Base-by-base conservation (phyloP, 2,797 vertebrate species). In the Myotis planiceps region DNA sequence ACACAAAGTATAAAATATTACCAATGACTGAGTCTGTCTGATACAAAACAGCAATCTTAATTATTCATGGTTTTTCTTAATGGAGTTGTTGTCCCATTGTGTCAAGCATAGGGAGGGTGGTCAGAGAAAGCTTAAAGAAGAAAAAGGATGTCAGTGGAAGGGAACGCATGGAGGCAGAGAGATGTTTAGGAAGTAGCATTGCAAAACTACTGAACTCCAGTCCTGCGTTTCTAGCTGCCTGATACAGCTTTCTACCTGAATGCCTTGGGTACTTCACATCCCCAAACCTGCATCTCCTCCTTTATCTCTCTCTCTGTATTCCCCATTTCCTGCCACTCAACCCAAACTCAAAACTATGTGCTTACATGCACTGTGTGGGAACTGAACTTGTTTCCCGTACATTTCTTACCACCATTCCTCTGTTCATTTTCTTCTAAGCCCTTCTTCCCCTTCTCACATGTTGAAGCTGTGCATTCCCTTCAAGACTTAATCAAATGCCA, bases 21-120 rank as follows among this genome's bases (percentile, higher is more conserved):
- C 63, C 86, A 71, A 0, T 42, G n/a, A 27, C 72, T 21, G 4
- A 10, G 12, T 71, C 42, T 34, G 5, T 34, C 39, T 60, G 25
- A 32, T 23, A 29, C 83, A 55, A 34, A 76, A 39, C 13, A 42
- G 39, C 66, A 19, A 0, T 58, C 81, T 69, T 72, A 55, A 55
- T 88, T 92, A 78, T 66, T 80, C 9, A 3, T 29, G 49, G 72
- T 9, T 82, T 91, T 63, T 84, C 86, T 65, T 72, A 18, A 55
- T 25, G 21, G 27, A 68, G 60, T 34, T 37, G 2, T 34, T 90
- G 18, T 63, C 45, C 45, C 39, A 3, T 39, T 18, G 19, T 85
- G 72, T 82, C 13, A 32, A 0, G 51, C 39, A 34, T 32, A 32
- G 49, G 81, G 47, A 51, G 23, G 7, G 27, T 21, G 5, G 49